phyloP scores from a whole-genome alignment of 2,113 vertebrate species.

The Uropsilus gracilis region DNA sequence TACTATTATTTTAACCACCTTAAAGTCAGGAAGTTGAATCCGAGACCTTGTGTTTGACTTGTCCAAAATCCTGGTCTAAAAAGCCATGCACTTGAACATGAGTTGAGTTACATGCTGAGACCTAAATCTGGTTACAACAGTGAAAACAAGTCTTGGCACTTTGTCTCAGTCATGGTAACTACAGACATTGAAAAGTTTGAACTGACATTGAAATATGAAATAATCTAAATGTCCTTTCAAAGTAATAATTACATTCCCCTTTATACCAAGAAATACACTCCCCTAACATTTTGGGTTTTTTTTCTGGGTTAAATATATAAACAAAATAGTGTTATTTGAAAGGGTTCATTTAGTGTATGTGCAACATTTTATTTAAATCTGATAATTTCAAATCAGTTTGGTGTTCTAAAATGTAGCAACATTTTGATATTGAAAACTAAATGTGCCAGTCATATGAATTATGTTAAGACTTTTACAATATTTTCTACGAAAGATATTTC shows the following conservation, averaged over 20 bases:
- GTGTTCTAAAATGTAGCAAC: not conserved
- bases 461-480: not conserved
- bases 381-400: not conserved
- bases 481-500: slow-evolving; percentile 22
- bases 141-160: not conserved
- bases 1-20: not conserved
- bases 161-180: not conserved
- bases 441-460: not conserved
- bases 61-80: not conserved
- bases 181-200: not conserved
- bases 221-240: not conserved
- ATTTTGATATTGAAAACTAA: slow-evolving; percentile 5
- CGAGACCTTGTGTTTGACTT: not conserved
- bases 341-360: not conserved
- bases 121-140: not conserved
- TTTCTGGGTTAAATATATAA: not conserved
- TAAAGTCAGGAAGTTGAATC: not conserved
- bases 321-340: not conserved
- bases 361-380: slow-evolving; percentile 41
- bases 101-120: not conserved
- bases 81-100: not conserved
- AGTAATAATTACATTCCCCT: not conserved
- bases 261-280: not conserved
- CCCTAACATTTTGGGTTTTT: not conserved
- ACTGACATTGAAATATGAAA: not conserved